Percentiles rank a stretch among this genome's conserved stretches.
These are phyloP conservation scores for Trypoxylus dichotomus DNA, from an alignment of 1,140 invertebrate genomes.

Conservation along the genomic window DNA sequence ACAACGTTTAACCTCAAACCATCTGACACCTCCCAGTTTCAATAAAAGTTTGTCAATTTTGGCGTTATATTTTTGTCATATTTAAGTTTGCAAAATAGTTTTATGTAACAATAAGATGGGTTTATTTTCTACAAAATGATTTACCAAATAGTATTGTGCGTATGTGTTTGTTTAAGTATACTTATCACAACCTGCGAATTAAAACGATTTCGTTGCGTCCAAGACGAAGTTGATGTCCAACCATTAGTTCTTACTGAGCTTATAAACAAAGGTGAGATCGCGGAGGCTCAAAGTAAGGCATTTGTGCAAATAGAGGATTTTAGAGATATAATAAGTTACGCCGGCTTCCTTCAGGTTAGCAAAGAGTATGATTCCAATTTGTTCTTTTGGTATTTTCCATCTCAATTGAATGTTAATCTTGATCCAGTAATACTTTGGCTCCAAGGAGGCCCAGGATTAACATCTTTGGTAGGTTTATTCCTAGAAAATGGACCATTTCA, in stretches of 20 bases:
- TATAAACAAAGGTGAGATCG: conserved; percentile 61
- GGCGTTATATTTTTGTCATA: background rate
- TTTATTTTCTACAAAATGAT: background rate
- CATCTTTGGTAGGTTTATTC: conserved; percentile 80
- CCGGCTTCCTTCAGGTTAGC: conserved; percentile 77
- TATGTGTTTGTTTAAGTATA: background rate
- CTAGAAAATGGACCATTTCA: conserved; percentile 79
- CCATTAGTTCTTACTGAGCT: conserved; percentile 68
- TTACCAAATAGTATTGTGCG: background rate
- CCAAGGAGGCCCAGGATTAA: conserved; percentile 79
- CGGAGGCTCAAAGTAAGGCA: conserved; percentile 49
- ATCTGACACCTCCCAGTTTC: background rate
- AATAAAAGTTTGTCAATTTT: background rate
- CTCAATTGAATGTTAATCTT: conserved; percentile 54
- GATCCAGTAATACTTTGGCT: conserved; percentile 83
- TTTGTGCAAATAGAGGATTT: conserved; percentile 53
- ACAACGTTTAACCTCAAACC: no score
- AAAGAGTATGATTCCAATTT: conserved; percentile 76
- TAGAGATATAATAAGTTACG: conserved; percentile 56
- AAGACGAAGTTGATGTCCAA: conserved; percentile 32
- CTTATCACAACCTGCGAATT: background rate
- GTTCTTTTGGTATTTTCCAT: conserved; percentile 90
- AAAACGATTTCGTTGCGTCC: background rate
- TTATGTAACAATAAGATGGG: background rate
- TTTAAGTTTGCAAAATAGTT: background rate